Evolutionary conservation across 2,113 vertebrate genomes (phyloP).

Genomic region (Dromaius novaehollandiae): DNA sequence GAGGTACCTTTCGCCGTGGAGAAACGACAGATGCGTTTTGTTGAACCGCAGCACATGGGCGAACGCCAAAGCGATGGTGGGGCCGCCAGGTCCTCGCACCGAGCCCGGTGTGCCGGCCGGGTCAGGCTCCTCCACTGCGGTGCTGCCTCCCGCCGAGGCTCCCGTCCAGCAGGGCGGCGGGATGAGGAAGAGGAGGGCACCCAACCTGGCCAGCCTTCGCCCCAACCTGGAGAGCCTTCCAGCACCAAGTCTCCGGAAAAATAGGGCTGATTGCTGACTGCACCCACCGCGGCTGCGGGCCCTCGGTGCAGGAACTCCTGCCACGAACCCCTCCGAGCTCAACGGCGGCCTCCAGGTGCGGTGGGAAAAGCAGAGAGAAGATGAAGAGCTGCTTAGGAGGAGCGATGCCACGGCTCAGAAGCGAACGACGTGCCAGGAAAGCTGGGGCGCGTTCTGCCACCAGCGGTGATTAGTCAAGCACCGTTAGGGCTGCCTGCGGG

Average conservation of each 20-base stretch:
- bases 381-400: no score
- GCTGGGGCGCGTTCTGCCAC: no score
- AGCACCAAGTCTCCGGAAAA: neutral
- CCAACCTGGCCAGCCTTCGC: neutral
- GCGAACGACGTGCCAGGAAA: no score
- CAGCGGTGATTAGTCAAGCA: no score
- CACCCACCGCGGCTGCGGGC: neutral
- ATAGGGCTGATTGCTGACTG: neutral
- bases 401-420: no score
- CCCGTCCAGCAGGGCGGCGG: no score
- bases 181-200: neutral
- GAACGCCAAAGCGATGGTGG: no score
- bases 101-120: no score
- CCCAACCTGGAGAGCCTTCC: neutral
- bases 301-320: neutral
- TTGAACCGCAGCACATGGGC: no score
- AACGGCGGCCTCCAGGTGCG: no score
- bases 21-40: neutral
- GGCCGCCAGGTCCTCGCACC: neutral
- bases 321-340: neutral
- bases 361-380: no score
- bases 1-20: conserved; percentile 23
- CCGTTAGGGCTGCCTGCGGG: no score
- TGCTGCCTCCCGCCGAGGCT: neutral
- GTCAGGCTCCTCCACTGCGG: neutral